phyloP scores from a whole-genome alignment of 2,888 invertebrate genomes.

The Idaea biselata region DNA sequence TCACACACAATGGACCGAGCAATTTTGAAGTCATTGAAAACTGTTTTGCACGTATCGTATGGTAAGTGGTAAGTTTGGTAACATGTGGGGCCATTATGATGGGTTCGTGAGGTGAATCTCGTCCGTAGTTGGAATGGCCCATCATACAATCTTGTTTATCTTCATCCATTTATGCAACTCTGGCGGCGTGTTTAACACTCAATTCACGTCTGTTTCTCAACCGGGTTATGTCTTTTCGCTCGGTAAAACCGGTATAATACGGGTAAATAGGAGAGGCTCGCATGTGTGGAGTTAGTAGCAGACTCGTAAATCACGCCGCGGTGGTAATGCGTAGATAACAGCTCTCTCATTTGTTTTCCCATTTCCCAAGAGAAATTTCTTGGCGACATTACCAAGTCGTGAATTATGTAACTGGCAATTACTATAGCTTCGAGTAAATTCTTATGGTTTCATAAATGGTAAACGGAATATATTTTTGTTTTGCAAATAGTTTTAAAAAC shows the following conservation, averaged over 20 bases:
- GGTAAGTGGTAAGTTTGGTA: conserved; percentile 29
- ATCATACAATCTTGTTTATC: conserved; percentile 49
- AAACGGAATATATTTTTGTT: conserved; percentile 3
- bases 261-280: conserved; percentile 14
- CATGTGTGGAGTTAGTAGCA: conserved; percentile 51
- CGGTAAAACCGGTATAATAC: conserved; percentile 54
- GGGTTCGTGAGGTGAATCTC: conserved; percentile 2
- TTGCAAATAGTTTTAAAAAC: conserved; percentile 7
- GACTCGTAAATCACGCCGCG: conserved; percentile 70
- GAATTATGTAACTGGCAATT: conserved; percentile 66
- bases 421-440: conserved; percentile 34
- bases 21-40: background rate
- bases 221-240: conserved; percentile 60
- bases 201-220: conserved; percentile 66
- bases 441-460: background rate
- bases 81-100: conserved; percentile 15
- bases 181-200: conserved; percentile 63
- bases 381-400: conserved; percentile 63
- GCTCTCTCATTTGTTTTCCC: conserved; percentile 77
- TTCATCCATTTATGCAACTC: conserved; percentile 57
- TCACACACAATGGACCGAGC: background rate
- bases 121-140: conserved; percentile 30
- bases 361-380: conserved; percentile 76
- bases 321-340: conserved; percentile 77
- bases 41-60: conserved; percentile 1